Conservation (phyloP, 2,888 invertebrate genomes). For the Drosophila meridiana region DNA sequence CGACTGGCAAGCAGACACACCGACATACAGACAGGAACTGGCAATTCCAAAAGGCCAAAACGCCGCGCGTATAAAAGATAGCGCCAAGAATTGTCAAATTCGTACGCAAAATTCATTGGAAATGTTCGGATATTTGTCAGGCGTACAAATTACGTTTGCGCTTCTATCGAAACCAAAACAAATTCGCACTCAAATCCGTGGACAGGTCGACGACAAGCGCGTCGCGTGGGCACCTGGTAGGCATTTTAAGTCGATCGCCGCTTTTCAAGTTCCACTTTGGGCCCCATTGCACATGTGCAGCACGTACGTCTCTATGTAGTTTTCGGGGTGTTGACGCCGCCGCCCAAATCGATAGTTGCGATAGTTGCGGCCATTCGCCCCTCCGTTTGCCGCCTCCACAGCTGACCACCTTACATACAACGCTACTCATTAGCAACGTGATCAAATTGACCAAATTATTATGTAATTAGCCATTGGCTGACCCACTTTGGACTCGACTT, state of each 20-base stretch:
- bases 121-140: conserved; percentile 71
- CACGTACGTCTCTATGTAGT: conserved; percentile 49
- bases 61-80: conserved; percentile 12
- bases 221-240: conserved; percentile 69
- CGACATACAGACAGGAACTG: conserved; percentile 38
- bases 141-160: conserved; percentile 73
- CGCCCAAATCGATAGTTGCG: conserved; percentile 50
- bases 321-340: conserved; percentile 53
- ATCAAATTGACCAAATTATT: conserved; percentile 83
- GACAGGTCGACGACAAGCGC: conserved; percentile 31
- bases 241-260: conserved; percentile 67
- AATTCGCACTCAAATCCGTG: conserved; percentile 56
- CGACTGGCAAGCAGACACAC: conserved; percentile 23
- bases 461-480: conserved; percentile 81
- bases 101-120: conserved; percentile 61
- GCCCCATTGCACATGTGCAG: conserved; percentile 46
- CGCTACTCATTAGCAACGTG: conserved; percentile 77
- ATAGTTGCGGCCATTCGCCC: conserved; percentile 35
- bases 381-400: background rate
- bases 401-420: conserved; percentile 66
- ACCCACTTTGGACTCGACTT: conserved; percentile 58
- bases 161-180: conserved; percentile 58
- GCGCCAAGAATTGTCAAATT: conserved; percentile 55
- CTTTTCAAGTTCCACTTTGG: conserved; percentile 47
- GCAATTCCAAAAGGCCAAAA: conserved; percentile 43